Evolutionary conservation across 1,140 invertebrate species (phyloP).

Genomic region (Drosophila ananassae): DNA sequence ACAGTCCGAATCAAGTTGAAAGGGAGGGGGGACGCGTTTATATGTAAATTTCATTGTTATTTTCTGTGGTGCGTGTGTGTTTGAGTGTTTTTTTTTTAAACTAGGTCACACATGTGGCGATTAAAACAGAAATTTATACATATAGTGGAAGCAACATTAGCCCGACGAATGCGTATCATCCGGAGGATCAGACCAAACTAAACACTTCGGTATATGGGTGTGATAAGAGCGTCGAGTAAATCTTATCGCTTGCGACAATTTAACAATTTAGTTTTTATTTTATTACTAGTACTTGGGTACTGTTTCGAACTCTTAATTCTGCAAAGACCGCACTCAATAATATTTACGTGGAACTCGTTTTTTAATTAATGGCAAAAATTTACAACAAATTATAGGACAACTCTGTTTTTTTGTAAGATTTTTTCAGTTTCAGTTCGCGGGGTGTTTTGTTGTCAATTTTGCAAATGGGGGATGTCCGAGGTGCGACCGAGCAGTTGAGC

Average conservation of each 20-base stretch:
- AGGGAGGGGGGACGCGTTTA: constrained; percentile 36
- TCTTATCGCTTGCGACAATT: constrained; percentile 62
- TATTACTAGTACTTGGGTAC: neutral
- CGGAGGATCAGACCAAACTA: constrained; percentile 33
- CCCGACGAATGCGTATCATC: constrained; percentile 31
- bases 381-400: constrained; percentile 63
- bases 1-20: constrained; percentile 19
- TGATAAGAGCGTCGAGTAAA: constrained; percentile 55
- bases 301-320: constrained; percentile 9
- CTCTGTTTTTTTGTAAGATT: constrained; percentile 23
- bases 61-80: constrained; percentile 26
- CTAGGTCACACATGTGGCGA: constrained; percentile 77
- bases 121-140: constrained; percentile 70
- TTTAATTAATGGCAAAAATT: constrained; percentile 70
- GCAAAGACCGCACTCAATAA: constrained; percentile 53
- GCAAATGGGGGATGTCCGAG: constrained; percentile 18
- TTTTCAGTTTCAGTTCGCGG: constrained; percentile 1
- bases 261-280: constrained; percentile 16
- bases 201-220: constrained; percentile 55
- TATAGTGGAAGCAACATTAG: constrained; percentile 42
- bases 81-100: constrained; percentile 61
- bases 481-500: constrained; percentile 71
- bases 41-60: constrained; percentile 76
- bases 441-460: constrained; percentile 73
- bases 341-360: constrained; percentile 27